Conservation (phyloP, 2,888 invertebrate genomes). For the Pyrgus malvae region DNA sequence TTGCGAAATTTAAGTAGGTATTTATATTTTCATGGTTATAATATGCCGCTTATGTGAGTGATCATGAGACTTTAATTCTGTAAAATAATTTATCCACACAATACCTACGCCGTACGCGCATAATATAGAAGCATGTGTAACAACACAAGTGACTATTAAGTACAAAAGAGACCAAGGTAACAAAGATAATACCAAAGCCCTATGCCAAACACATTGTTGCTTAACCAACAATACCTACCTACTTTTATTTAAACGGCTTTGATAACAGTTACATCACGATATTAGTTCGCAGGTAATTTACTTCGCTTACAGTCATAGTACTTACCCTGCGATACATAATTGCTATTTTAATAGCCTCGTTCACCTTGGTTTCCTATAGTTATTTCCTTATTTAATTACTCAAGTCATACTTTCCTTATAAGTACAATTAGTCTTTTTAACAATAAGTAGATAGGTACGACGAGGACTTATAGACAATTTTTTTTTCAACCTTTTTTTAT, state of each 20-base stretch:
- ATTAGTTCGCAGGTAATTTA: neutral
- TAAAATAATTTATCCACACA: too few species aligned
- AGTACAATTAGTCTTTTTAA: too few species aligned
- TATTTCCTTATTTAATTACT: neutral
- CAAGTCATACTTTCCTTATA: neutral
- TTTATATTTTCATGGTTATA: too few species aligned
- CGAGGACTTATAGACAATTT: too few species aligned
- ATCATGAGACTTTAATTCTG: too few species aligned
- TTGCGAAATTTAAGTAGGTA: too few species aligned
- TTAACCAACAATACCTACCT: constrained; percentile 1
- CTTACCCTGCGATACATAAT: neutral
- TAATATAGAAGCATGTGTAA: neutral
- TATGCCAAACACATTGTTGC: constrained; percentile 4
- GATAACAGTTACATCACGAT: neutral
- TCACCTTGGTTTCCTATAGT: neutral
- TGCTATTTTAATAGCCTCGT: neutral
- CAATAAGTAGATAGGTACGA: too few species aligned
- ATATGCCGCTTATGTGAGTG: too few species aligned
- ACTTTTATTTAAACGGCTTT: constrained; percentile 3
- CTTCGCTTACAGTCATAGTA: neutral
- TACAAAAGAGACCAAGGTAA: constrained; percentile 14
- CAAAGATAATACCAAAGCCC: constrained; percentile 11
- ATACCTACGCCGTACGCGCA: too few species aligned
- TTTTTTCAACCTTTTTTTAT: too few species aligned
- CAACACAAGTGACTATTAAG: neutral